Evolutionary conservation across 2,113 vertebrate genomes (phyloP).

Genomic region (Microcebus ravelobensis): DNA sequence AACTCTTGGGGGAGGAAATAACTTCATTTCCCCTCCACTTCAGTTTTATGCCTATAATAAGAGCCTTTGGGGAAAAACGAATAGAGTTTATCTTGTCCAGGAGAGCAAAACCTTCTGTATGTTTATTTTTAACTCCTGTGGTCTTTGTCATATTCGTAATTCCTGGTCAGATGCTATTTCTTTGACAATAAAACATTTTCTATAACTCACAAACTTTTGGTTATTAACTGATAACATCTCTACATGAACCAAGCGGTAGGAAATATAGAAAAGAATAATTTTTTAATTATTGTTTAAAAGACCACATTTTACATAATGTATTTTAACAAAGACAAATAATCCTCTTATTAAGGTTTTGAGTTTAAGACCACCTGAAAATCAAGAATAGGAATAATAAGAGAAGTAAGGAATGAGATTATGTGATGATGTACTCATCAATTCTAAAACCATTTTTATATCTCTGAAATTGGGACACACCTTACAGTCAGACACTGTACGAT

Average conservation of each 20-base stretch:
- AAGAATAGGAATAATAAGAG: background rate
- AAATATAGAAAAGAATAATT: conserved; percentile 34
- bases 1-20: background rate
- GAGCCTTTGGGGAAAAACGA: background rate
- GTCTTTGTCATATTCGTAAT: background rate
- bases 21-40: conserved; percentile 18
- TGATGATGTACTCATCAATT: background rate
- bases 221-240: background rate
- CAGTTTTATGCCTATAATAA: background rate
- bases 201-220: background rate
- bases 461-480: background rate
- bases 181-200: conserved; percentile 37
- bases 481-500: background rate
- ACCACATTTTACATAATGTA: background rate
- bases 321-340: background rate
- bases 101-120: background rate
- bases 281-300: conserved; percentile 33
- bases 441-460: background rate
- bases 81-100: background rate
- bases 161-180: background rate
- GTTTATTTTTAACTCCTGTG: background rate
- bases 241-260: background rate
- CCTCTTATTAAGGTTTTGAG: background rate
- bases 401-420: background rate
- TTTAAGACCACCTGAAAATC: conserved; percentile 38